These are phyloP conservation scores for Petrocephalus schoutedeni DNA, from an alignment of 2,797 vertebrate genomes.

Conservation along the genomic window DNA sequence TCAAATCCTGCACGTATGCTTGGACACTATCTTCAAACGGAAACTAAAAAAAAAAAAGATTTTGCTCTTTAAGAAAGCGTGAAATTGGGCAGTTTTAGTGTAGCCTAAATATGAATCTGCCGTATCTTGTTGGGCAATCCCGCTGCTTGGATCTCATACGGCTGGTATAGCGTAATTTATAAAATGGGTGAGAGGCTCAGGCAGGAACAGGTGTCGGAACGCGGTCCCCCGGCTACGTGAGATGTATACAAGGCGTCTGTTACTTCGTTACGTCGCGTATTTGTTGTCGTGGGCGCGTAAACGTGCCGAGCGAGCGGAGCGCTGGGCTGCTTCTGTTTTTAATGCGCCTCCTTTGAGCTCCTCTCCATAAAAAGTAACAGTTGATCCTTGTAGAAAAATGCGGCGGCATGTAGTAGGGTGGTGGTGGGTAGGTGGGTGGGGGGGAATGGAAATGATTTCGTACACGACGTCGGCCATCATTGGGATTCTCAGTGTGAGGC, in stretches of 20 bases:
- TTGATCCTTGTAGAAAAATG: not conserved
- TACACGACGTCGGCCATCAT: constrained; percentile 39
- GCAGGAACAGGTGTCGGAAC: not conserved
- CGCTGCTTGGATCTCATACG: not conserved
- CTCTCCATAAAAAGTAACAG: not conserved
- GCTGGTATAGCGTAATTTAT: not conserved
- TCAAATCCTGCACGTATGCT: not conserved
- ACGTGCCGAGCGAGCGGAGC: not conserved
- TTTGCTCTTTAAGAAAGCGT: not conserved
- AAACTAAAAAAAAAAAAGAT: not conserved
- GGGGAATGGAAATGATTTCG: not conserved
- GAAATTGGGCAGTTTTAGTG: not conserved
- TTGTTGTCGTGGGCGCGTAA: constrained; percentile 2
- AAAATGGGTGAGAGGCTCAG: not conserved
- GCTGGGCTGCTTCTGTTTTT: not conserved
- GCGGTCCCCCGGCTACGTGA: not conserved
- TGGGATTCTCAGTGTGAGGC: constrained; percentile 47
- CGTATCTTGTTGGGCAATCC: not conserved
- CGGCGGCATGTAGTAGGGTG: not conserved
- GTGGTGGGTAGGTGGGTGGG: not conserved
- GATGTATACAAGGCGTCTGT: not conserved
- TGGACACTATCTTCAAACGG: not conserved
- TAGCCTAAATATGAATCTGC: not conserved
- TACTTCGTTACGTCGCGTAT: not conserved
- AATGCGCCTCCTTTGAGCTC: not conserved